Conservation (phyloP, 2,113 vertebrate species). For the Axis porcinus region DNA sequence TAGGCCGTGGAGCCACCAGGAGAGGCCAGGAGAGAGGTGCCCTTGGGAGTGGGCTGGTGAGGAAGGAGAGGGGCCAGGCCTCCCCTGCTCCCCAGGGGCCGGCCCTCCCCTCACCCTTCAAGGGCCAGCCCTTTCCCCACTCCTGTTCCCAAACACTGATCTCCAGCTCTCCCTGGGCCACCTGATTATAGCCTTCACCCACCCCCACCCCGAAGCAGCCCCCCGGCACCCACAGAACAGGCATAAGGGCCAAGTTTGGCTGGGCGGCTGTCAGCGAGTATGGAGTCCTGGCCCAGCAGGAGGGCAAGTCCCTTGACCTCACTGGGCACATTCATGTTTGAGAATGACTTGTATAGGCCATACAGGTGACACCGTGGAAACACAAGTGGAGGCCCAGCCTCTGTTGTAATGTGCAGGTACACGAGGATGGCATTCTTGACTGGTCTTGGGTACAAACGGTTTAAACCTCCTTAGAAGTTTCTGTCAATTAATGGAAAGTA, state of each 20-base stretch:
- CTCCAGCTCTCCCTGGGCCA: neutral
- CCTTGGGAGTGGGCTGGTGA: neutral
- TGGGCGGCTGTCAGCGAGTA: neutral
- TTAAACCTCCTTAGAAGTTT: neutral
- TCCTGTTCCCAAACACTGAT: neutral
- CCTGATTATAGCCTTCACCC: neutral
- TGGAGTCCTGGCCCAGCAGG: neutral
- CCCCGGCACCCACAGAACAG: neutral
- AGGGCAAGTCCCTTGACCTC: neutral
- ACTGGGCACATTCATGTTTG: neutral
- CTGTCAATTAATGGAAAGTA: neutral
- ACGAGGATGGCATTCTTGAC: neutral
- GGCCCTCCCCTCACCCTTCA: neutral
- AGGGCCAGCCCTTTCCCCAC: neutral
- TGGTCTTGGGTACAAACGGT: neutral
- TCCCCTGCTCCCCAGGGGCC: neutral
- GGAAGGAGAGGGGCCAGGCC: neutral
- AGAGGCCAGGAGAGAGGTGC: rapidly evolving
- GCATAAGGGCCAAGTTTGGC: neutral
- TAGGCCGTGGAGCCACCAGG: neutral
- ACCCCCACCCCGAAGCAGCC: neutral
- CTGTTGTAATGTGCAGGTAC: neutral
- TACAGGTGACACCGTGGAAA: neutral
- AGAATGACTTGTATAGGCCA: neutral
- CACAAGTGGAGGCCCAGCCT: too few relatives aligned